These are phyloP conservation scores for Erpobdella octoculata DNA, from an alignment of 2,888 invertebrate species.

Conservation along the genomic window DNA sequence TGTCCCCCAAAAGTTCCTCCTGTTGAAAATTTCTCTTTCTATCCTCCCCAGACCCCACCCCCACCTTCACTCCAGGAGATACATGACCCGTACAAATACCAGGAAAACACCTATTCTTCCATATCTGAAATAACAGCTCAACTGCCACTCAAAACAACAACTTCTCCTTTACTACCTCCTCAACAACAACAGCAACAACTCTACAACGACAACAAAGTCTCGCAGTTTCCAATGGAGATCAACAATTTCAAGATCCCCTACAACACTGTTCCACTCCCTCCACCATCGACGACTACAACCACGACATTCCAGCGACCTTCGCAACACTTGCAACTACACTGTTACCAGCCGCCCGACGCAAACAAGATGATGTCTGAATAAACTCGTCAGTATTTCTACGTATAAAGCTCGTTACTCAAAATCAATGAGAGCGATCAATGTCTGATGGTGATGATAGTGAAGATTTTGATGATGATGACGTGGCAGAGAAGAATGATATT, in stretches of 20 bases:
- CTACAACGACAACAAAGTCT: neutral
- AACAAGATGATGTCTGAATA: neutral
- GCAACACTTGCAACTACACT: conserved; percentile 5
- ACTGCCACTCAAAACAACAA: neutral
- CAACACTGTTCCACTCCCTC: too few relatives aligned
- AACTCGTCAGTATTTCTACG: too few relatives aligned
- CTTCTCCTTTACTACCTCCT: neutral
- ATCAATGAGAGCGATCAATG: neutral
- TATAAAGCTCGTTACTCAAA: too few relatives aligned
- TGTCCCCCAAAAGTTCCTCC: neutral
- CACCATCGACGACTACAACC: neutral
- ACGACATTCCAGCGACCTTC: neutral
- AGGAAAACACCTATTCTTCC: conserved; percentile 25
- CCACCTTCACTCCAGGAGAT: neutral
- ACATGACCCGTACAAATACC: conserved; percentile 5
- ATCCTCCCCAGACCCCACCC: neutral
- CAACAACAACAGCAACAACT: neutral
- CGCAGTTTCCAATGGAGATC: too few relatives aligned
- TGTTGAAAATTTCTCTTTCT: neutral
- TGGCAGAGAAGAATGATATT: neutral
- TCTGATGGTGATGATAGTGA: conserved; percentile 15
- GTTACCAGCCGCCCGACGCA: neutral
- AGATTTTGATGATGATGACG: conserved; percentile 15
- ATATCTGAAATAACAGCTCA: conserved; percentile 18
- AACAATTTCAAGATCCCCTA: neutral